Base-by-base conservation (phyloP, 2,888 invertebrate genomes). In the Drosophila limbata region DNA sequence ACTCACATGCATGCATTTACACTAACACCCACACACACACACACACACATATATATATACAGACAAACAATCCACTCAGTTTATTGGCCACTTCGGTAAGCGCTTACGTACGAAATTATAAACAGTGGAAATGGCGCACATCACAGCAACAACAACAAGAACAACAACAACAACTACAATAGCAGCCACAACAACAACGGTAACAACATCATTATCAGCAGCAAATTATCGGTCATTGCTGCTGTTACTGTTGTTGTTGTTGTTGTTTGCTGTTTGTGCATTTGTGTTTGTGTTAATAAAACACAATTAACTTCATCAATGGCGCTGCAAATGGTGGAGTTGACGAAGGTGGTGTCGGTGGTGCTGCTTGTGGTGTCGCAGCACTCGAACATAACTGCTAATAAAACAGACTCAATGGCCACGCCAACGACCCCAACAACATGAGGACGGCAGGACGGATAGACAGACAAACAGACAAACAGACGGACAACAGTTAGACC, bases 291-390 rank as follows among this genome's bases (percentile, higher is more conserved):
- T 86, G 91, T 91, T 91, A 91, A 91, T 91, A 91, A 91, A 91
- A 91, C 91, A 91, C 91, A 91, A 91, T 91, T 91, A 91, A 90
- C 90, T 91, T 81, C 83, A 90, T 91, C 90, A 91, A 91, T 91
- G 90, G 89, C 80, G 72, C 69, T 69, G 69, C 71, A 64, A 66
- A 66, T 39, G 60, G 21, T 17, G 60, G 21, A 44, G 57, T 67
- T 40, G 42, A 9, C 39, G 37, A 55, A 28, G 66, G 37, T 53
- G 61, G 44, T 78, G 44, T 19, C 35, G 31, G 10, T 42, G 39
- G 40, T 65, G 71, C 66, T 65, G 71, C 66, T 53, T 62, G 68
- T 57, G 64, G 68, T 69, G 69, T 64, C 69, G 64, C 55, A 50
- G 42, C 67, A 62, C 79, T 79, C 66, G 87, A 77, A 76, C 81